Evolutionary conservation across 23 tunicate genomes (phyloP).

Genomic region (Halocynthia aurantium): DNA sequence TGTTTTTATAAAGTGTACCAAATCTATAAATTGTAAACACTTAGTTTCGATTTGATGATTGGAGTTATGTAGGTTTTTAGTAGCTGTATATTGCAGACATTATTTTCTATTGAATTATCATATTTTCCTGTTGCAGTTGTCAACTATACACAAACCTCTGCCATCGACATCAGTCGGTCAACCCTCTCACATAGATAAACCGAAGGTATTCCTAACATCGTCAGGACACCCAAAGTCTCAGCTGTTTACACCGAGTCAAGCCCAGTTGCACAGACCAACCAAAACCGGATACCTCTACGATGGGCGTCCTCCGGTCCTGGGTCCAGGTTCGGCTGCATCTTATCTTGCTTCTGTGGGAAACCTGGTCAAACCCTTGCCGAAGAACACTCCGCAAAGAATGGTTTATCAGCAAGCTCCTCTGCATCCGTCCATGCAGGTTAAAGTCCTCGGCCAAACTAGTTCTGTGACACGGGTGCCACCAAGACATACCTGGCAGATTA

Average conservation of each 20-base stretch:
- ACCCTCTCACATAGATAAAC: neutral
- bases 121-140: neutral
- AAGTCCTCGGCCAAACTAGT: slow-evolving; percentile 11
- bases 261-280: slow-evolving; percentile 16
- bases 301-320: neutral
- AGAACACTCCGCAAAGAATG: neutral
- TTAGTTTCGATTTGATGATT: no score
- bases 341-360: neutral
- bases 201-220: slow-evolving; percentile 14
- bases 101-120: neutral
- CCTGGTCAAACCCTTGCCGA: neutral
- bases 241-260: slow-evolving; percentile 22
- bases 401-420: neutral
- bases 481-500: neutral
- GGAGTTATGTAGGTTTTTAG: no score
- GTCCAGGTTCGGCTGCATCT: neutral
- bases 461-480: neutral
- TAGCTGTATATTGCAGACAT: neutral
- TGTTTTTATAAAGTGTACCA: no score
- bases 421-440: slow-evolving; percentile 18
- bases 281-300: neutral
- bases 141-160: neutral
- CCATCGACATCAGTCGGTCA: neutral
- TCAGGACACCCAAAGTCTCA: slow-evolving; percentile 2
- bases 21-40: no score